Evolutionary conservation across 2,888 invertebrate genomes (phyloP).

Genomic region (Stenotaenia linearis): DNA sequence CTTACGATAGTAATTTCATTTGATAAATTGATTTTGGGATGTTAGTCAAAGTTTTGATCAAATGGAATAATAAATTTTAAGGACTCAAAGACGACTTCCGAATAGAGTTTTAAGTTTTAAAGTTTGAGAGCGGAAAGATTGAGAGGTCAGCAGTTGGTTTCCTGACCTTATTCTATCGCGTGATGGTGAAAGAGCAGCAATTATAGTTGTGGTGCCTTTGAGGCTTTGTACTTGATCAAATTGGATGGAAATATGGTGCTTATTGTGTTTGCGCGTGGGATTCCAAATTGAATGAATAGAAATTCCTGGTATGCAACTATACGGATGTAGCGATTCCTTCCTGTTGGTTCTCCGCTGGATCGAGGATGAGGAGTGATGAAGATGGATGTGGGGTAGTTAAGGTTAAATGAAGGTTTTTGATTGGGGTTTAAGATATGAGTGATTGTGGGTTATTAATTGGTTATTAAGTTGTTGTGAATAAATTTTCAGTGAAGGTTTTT

Average conservation of each 20-base stretch:
- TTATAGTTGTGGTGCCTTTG: background rate
- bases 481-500: no score
- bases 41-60: background rate
- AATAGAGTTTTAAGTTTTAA: background rate
- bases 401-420: no score
- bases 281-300: background rate
- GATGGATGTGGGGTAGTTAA: no score
- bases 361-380: no score
- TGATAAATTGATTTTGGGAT: no score
- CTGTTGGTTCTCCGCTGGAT: no score
- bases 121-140: background rate
- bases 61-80: background rate
- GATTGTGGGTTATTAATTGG: no score
- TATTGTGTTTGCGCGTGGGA: background rate
- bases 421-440: no score
- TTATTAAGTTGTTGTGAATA: no score
- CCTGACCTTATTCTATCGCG: background rate
- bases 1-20: no score
- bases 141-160: background rate
- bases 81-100: no score
- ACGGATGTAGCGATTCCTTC: background rate
- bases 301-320: background rate
- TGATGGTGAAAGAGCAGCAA: background rate
- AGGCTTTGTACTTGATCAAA: background rate
- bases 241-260: background rate